phyloP scores from a whole-genome alignment of 1,140 invertebrate genomes.

The Anagrus nilaparvatae region DNA sequence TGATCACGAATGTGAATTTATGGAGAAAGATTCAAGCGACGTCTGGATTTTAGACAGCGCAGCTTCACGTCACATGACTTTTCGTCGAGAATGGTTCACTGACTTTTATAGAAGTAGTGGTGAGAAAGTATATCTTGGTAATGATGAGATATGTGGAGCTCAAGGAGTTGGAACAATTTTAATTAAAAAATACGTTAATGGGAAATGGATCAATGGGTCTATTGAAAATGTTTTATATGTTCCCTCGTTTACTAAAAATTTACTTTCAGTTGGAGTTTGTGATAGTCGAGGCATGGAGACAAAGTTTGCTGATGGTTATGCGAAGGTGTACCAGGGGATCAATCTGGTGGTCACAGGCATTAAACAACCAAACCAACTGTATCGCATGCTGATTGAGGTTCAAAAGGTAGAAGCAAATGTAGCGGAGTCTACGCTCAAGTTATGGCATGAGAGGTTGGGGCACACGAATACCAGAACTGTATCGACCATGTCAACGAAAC shows the following conservation, averaged over 20 bases:
- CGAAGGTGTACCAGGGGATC: slow-evolving; percentile 12
- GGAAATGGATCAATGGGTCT: slow-evolving; percentile 9
- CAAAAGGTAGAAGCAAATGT: slow-evolving; percentile 24
- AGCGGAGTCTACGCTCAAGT: slow-evolving; percentile 12
- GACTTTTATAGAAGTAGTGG: slow-evolving; percentile 10
- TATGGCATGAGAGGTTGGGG: slow-evolving; percentile 21
- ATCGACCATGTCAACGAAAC: neutral
- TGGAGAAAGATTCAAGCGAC: slow-evolving; percentile 12
- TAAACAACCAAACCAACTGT: slow-evolving; percentile 13
- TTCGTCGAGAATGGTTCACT: slow-evolving; percentile 17
- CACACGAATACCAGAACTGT: slow-evolving; percentile 15
- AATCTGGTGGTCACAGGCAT: slow-evolving; percentile 15
- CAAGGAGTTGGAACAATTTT: slow-evolving; percentile 12
- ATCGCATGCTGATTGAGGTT: slow-evolving; percentile 17
- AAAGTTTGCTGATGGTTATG: slow-evolving; percentile 11
- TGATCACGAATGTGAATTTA: neutral
- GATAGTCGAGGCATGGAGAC: slow-evolving; percentile 12
- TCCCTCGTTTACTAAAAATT: slow-evolving; percentile 13
- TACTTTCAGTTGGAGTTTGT: slow-evolving; percentile 17
- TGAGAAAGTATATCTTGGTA: slow-evolving; percentile 12
- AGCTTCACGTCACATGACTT: slow-evolving; percentile 14
- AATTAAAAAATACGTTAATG: slow-evolving; percentile 11
- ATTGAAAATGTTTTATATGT: slow-evolving; percentile 17
- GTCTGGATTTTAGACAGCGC: slow-evolving; percentile 17
- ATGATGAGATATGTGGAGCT: slow-evolving; percentile 10